Evolutionary conservation across 2,113 vertebrate genomes (phyloP).

Genomic region (Python bivittatus): DNA sequence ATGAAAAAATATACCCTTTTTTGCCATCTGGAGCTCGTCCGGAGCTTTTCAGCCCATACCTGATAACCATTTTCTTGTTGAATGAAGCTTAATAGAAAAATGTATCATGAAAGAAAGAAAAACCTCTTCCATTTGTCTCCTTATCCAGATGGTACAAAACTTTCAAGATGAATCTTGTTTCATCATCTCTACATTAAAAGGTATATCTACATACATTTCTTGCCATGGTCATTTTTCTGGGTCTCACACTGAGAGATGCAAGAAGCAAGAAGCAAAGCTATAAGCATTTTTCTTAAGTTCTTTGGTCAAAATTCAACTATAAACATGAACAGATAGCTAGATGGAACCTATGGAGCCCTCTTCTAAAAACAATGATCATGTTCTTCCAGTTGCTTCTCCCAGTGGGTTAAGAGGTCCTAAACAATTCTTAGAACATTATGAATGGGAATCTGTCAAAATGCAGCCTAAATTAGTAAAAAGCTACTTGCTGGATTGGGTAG

Average conservation of each 20-base stretch:
- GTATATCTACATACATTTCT: conserved; percentile 66
- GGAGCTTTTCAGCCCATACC: neutral
- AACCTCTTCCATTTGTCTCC: conserved; percentile 49
- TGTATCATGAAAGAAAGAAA: neutral
- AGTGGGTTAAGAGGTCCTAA: neutral
- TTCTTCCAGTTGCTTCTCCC: neutral
- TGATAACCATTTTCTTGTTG: neutral
- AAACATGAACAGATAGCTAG: neutral
- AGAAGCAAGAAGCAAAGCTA: neutral
- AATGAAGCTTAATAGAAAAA: neutral
- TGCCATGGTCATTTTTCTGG: neutral
- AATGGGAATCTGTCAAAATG: neutral
- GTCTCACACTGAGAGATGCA: neutral
- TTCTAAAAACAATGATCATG: neutral
- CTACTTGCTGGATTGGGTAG: neutral
- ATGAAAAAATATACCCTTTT: neutral
- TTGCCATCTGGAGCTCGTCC: neutral
- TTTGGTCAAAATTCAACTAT: neutral
- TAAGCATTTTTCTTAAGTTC: neutral
- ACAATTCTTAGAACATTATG: neutral
- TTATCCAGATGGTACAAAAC: conserved; percentile 91
- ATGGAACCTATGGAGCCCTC: neutral
- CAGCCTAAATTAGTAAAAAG: neutral
- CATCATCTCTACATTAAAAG: conserved; percentile 86
- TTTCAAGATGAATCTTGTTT: conserved; percentile 91